These are phyloP conservation scores for Gymnocheta viridis DNA, from an alignment of 2,888 invertebrate species.

Conservation along the genomic window DNA sequence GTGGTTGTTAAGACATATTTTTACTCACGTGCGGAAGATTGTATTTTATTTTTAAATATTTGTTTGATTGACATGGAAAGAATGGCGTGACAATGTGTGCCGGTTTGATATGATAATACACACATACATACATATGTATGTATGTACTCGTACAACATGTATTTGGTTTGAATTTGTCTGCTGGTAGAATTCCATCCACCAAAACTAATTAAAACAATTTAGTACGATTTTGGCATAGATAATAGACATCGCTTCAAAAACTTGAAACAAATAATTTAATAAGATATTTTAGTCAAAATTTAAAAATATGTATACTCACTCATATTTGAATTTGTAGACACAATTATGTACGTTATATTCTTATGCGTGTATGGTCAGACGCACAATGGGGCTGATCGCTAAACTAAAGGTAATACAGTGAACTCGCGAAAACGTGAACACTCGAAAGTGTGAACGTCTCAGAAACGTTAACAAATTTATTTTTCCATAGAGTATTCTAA, in stretches of 20 bases:
- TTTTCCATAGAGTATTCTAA: too few relatives aligned
- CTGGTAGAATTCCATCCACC: background rate
- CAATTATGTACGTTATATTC: too few relatives aligned
- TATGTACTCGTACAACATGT: too few relatives aligned
- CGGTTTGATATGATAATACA: conserved; percentile 5
- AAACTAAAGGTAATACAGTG: too few relatives aligned
- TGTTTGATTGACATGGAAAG: background rate
- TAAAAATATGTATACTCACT: background rate
- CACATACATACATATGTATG: too few relatives aligned
- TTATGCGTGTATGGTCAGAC: background rate
- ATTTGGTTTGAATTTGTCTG: too few relatives aligned
- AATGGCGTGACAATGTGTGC: background rate
- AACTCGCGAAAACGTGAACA: too few relatives aligned
- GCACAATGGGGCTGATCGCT: too few relatives aligned
- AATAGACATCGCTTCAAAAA: too few relatives aligned
- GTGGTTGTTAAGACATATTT: background rate
- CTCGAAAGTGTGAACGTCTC: too few relatives aligned
- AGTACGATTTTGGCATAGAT: background rate
- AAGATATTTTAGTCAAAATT: background rate
- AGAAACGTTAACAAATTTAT: too few relatives aligned
- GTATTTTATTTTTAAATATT: background rate
- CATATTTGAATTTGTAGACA: background rate
- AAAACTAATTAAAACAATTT: background rate
- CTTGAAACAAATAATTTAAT: background rate
- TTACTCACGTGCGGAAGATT: conserved; percentile 24